These are phyloP conservation scores for Bos javanicus DNA, from an alignment of 2,113 vertebrate species.

Conservation along the genomic window DNA sequence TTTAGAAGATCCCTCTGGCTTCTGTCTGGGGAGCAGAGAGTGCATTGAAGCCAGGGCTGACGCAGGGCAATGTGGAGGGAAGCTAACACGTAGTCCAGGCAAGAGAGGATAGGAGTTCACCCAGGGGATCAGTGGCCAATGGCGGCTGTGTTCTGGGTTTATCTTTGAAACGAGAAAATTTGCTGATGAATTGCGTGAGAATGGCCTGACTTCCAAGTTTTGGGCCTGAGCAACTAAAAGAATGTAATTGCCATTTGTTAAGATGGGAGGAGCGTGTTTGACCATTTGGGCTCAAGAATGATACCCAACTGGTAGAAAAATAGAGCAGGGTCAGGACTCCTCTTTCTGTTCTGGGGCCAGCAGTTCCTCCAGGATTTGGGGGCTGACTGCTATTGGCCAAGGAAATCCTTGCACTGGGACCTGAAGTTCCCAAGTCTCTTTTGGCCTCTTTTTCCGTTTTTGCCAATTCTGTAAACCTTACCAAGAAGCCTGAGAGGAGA, in stretches of 20 bases:
- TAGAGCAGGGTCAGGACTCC: neutral
- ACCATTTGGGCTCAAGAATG: neutral
- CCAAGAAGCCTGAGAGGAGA: neutral
- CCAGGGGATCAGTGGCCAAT: neutral
- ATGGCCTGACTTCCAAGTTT: neutral
- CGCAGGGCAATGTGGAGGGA: neutral
- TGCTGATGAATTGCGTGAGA: neutral
- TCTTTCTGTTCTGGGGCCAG: neutral
- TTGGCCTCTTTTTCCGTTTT: neutral
- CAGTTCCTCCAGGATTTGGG: neutral
- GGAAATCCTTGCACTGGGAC: neutral
- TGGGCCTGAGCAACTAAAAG: neutral
- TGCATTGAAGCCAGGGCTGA: neutral
- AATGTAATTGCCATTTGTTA: neutral
- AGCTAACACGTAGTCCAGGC: neutral
- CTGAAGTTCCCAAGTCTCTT: neutral
- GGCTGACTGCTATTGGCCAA: neutral
- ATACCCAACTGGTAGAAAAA: neutral
- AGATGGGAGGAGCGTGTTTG: neutral
- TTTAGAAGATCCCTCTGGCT: neutral
- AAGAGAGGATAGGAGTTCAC: neutral
- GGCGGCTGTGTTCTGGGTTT: neutral
- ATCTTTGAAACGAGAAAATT: neutral
- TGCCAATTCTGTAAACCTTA: neutral
- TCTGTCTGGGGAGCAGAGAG: neutral